Base-by-base conservation (phyloP, 2,113 vertebrate species). In the Neodontobutis hainanensis region DNA sequence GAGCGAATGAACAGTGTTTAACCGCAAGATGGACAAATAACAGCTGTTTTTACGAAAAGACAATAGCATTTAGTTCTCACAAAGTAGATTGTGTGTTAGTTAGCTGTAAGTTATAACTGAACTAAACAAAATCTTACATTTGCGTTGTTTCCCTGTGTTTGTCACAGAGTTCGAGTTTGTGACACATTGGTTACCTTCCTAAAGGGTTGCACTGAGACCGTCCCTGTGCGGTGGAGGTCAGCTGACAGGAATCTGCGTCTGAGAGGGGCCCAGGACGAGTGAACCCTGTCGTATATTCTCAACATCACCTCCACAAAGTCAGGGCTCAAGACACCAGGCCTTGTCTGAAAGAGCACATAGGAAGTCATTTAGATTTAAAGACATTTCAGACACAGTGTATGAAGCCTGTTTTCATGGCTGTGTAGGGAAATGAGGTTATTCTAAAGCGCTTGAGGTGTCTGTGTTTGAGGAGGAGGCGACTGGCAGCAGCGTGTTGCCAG, bases 231-330 rank as follows among this genome's bases (percentile, higher is more conserved):
- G 0, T 0, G 53, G 59, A 57, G 44, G 1, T 92, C 83, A 2
- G 7, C 87, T 11, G 64, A 55, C 56, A 91, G 86, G 62, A 93
- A 93, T 0, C 73, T 71, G 12, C 43, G 42, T 11, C 90, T 80
- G 81, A 88, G 73, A 0, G 87, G 70, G 59, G 79, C 80, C 88
- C 91, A 94, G 81, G 85, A 91, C 44, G 65, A 73, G 64, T 86
- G 14, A 0, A 91, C 79, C 15, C 76, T 40, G 35, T 86, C 75
- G 44, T 91, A 86, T 45, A 93, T 73, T 51, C 85, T 87, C 58
- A 94, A 77, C 71, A 90, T 70, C 8, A 85, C 73, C 0, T 81
- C 70, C 14, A 87, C 73, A 6, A 92, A 87, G 1, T 55, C 57
- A 0, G 19, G 7, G 0, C 73, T 78, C 67, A 79, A 75, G 0